Conservation (phyloP, 2,888 invertebrate species). For the Cremastinae sp. region DNA sequence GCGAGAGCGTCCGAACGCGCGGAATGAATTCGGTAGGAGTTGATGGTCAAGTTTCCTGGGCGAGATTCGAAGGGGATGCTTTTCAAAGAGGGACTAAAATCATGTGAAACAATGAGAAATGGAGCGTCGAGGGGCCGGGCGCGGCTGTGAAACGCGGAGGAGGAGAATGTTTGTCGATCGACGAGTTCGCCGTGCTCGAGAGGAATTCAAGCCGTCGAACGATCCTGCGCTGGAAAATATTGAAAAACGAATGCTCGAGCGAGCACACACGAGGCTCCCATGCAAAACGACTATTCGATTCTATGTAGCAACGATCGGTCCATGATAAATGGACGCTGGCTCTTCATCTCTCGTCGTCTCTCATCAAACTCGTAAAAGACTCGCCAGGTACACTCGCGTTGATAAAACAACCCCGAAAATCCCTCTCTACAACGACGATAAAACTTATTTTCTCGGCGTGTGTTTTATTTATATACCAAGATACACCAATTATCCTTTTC, state of each 20-base stretch:
- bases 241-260: conserved; percentile 63
- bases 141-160: conserved; percentile 2
- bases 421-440: conserved; percentile 5
- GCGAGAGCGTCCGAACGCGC: background rate
- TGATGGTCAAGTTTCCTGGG: background rate
- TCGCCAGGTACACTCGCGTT: conserved; percentile 48
- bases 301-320: conserved; percentile 41
- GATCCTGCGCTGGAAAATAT: conserved; percentile 56
- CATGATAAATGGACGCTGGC: conserved; percentile 57
- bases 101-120: conserved; percentile 35
- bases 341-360: conserved; percentile 25
- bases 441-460: too few species aligned
- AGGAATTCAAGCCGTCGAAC: conserved; percentile 24
- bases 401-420: conserved; percentile 41
- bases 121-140: background rate
- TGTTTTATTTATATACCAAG: background rate
- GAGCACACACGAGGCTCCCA: conserved; percentile 30
- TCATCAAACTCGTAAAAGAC: conserved; percentile 55
- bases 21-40: background rate
- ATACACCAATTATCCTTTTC: background rate
- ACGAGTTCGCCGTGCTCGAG: conserved; percentile 29
- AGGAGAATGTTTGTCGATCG: conserved; percentile 41
- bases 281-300: conserved; percentile 17
- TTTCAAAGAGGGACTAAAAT: conserved; percentile 13
- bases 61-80: background rate